A percentile compares a stretch with the other conserved stretches of the same genome.
phyloP scores from a whole-genome alignment of 2,888 invertebrate genomes.

The Steinernema scapterisci region DNA sequence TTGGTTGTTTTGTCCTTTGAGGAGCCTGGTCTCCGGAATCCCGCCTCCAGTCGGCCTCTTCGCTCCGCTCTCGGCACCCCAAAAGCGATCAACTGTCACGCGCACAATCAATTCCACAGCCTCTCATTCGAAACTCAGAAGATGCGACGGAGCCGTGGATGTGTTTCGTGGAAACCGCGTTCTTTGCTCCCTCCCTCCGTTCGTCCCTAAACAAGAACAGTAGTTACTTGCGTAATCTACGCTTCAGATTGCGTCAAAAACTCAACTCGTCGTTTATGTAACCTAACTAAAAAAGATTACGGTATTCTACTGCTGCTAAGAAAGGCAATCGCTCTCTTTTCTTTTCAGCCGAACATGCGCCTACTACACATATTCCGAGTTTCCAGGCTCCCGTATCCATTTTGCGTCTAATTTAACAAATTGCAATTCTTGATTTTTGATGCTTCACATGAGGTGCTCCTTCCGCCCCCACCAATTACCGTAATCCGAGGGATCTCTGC shows the following conservation, averaged over 20 bases:
- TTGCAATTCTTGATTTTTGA: too few species aligned
- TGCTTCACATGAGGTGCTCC: too few species aligned
- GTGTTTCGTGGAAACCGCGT: background rate
- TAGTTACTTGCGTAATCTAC: background rate
- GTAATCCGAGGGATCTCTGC: background rate
- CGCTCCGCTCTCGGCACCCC: constrained; percentile 10
- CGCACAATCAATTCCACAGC: background rate
- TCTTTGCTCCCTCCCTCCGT: background rate
- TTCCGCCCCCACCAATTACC: background rate
- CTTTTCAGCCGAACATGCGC: too few species aligned
- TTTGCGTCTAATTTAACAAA: too few species aligned
- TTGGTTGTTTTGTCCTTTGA: constrained; percentile 1
- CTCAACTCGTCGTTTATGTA: too few species aligned
- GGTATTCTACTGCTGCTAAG: too few species aligned
- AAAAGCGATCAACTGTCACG: constrained; percentile 6
- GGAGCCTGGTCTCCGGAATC: background rate
- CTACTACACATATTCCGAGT: too few species aligned
- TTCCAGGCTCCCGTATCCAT: too few species aligned
- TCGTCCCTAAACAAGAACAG: background rate
- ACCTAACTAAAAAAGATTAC: too few species aligned
- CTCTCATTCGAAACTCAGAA: background rate
- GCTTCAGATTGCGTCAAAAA: background rate
- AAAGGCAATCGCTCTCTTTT: too few species aligned
- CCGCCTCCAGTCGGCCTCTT: background rate
- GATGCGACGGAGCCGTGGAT: background rate